Evolutionary conservation across 2,797 vertebrate genomes (phyloP).

Genomic region (Esox masquinongy): DNA sequence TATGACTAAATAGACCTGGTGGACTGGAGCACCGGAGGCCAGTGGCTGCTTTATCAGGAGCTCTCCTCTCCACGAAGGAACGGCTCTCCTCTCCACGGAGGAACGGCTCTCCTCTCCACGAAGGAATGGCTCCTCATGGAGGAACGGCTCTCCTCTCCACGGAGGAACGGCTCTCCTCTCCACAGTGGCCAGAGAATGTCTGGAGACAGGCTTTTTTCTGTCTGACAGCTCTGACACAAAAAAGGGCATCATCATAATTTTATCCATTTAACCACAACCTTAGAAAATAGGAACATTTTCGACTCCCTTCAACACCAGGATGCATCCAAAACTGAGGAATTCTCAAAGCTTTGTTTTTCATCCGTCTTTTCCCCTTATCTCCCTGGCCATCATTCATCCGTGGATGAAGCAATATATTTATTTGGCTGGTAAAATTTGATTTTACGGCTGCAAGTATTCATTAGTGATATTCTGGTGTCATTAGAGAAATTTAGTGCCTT

Average conservation of each 20-base stretch:
- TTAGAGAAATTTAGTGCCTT: constrained; percentile 78
- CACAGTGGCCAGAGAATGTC: too few species aligned
- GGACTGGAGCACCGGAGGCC: constrained; percentile 64
- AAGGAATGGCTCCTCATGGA: too few species aligned
- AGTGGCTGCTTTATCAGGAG: constrained; percentile 68
- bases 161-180: too few species aligned
- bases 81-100: too few species aligned
- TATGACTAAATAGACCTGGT: constrained; percentile 57
- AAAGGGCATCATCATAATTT: too few species aligned
- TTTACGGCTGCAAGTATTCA: constrained; percentile 77
- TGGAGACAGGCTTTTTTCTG: too few species aligned
- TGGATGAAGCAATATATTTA: constrained; percentile 65
- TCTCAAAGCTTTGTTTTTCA: constrained; percentile 6
- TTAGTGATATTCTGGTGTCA: constrained; percentile 78
- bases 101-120: constrained; percentile 22
- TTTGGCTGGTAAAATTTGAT: constrained; percentile 67
- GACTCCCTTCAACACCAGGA: neutral
- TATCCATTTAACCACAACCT: too few species aligned
- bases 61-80: constrained; percentile 9
- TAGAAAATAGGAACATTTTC: neutral
- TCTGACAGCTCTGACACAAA: too few species aligned
- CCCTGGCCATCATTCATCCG: constrained; percentile 52
- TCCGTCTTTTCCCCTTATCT: constrained; percentile 58
- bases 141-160: too few species aligned
- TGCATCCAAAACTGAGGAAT: neutral